phyloP scores from a whole-genome alignment of 2,113 vertebrate genomes.

The Heptranchias perlo region DNA sequence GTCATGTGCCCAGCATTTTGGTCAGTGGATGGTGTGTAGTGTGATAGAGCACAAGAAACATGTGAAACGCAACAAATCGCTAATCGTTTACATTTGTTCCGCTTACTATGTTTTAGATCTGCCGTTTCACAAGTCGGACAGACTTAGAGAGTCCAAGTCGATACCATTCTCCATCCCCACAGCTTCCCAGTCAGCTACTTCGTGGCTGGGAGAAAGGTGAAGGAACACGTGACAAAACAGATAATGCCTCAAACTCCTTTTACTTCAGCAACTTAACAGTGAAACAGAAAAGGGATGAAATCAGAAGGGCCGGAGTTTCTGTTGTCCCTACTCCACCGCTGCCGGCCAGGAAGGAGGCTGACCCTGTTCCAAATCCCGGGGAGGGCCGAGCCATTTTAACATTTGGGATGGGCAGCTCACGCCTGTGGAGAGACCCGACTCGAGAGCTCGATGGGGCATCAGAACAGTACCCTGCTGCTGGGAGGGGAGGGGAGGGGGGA shows the following conservation, averaged over 20 bases:
- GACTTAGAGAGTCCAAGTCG: background rate
- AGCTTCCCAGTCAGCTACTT: rapidly evolving
- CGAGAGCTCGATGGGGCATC: too few species aligned
- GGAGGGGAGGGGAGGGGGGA: too few species aligned
- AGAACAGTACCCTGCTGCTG: too few species aligned
- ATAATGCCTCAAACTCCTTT: background rate
- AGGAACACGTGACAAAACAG: background rate
- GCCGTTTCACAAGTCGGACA: background rate
- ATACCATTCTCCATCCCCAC: background rate
- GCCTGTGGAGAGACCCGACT: too few species aligned
- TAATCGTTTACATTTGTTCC: background rate
- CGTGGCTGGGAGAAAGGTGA: background rate
- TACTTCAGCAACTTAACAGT: too few species aligned
- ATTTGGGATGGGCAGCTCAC: too few species aligned
- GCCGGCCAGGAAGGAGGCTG: background rate
- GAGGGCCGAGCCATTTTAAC: too few species aligned
- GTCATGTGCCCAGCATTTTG: background rate
- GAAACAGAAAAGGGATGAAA: background rate
- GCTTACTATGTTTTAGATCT: background rate
- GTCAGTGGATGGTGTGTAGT: background rate
- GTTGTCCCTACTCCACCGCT: background rate
- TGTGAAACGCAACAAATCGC: background rate
- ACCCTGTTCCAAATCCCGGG: too few species aligned
- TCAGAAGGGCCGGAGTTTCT: background rate
- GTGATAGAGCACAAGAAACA: background rate